Evolutionary conservation across 92 coral and sea anemone species (phyloP).

Genomic region (Epizoanthus stellaris): DNA sequence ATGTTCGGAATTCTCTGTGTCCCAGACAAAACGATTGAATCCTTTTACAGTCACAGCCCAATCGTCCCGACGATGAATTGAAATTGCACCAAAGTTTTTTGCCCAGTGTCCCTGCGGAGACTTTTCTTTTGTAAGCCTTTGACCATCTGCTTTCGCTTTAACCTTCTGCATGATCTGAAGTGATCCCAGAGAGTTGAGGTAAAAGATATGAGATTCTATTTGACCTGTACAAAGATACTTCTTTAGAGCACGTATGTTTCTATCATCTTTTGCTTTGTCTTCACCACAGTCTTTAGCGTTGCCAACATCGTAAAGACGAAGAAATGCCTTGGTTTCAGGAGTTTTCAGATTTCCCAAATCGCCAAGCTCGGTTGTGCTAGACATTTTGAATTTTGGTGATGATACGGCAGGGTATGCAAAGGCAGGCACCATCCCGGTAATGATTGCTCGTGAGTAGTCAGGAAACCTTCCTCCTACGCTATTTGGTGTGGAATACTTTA

Average conservation of each 20-base stretch:
- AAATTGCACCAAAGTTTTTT: no score
- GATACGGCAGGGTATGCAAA: slow-evolving; percentile 60
- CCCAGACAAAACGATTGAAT: no score
- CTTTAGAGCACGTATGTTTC: not conserved
- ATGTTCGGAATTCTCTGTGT: no score
- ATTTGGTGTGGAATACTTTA: no score
- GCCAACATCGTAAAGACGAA: not conserved
- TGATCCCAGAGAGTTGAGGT: no score
- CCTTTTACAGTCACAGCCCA: no score
- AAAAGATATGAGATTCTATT: slow-evolving; percentile 41
- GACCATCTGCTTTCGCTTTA: no score
- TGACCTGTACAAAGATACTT: not conserved
- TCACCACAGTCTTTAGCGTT: not conserved
- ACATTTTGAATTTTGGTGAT: not conserved
- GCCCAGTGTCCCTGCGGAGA: no score
- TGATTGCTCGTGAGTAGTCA: not conserved
- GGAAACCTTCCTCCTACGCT: no score
- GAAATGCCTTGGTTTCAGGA: not conserved
- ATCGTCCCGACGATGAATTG: no score
- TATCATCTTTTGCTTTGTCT: not conserved
- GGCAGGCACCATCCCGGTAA: slow-evolving; percentile 33
- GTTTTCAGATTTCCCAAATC: not conserved
- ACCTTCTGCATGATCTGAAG: no score
- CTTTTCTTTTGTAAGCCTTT: no score
- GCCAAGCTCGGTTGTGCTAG: not conserved